Base-by-base conservation (phyloP, 1,140 invertebrate genomes). In the Atta cephalotes region DNA sequence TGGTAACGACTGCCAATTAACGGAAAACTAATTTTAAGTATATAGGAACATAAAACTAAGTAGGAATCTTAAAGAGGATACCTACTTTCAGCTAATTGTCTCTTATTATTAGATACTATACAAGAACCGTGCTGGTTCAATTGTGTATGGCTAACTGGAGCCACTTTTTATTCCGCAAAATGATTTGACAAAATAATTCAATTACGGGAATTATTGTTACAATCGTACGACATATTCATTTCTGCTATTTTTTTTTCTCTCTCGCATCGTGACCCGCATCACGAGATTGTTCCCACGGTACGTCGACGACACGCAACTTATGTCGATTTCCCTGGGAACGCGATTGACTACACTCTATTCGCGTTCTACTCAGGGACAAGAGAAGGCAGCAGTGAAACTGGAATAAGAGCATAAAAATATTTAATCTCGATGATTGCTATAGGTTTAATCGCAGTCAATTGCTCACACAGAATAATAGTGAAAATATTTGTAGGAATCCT, bases 261-360 rank as follows among this genome's bases (percentile, higher is more conserved):
- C 21, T 25, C 21, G 45, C 7, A 16, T 18, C 25, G 25, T 18
- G 60, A 51, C 31, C 31, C 31, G 62, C 49, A 53, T 56, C 18
- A 53, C 79, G 12, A 49, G 80, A 81, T 82, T 18, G 53, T 86
- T 86, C 76, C 63, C 84, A 86, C 76, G 84, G 76, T 86, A 21
- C 21, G 51, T 81, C 39, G 76, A 62, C 63, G 51, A 78, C 77
- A 56, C 56, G 76, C 76, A 66, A 80, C 84, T 86, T 65, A 58
- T 65, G 82, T 77, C 66, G 66, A 82, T 86, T 86, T 86, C 45
- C 56, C 85, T 82, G 85, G 66, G 85, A 86, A 86, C 68, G 49
- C 39, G 56, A 86, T 86, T 65, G 63, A 3, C 28, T 51, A 18
- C 58, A 51, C 39, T 82, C 28, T 60, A 74, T 79, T 85, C 65